Percentiles rank a stretch among this genome's conserved stretches.
phyloP scores from a whole-genome alignment of 35 echinoderm and acorn worm species.

The Lytechinus variegatus region DNA sequence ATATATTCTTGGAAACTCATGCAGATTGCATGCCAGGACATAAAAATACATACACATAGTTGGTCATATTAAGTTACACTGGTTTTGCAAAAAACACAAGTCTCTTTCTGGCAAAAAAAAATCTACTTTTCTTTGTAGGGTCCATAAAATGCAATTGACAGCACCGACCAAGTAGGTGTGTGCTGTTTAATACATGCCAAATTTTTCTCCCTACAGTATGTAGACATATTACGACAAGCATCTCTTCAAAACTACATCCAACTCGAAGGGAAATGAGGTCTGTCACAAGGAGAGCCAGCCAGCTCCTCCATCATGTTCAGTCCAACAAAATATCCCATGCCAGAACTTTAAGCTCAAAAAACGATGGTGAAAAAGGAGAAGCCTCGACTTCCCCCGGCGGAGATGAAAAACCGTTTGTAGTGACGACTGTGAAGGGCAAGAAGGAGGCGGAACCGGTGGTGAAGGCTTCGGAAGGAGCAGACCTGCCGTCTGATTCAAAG shows the following conservation, averaged over 20 bases:
- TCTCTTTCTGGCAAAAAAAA: too few relatives aligned
- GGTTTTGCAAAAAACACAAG: too few relatives aligned
- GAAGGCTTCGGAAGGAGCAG: not conserved
- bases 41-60: too few relatives aligned
- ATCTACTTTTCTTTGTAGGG: too few relatives aligned
- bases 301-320: not conserved
- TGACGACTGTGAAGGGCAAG: not conserved
- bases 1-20: too few relatives aligned
- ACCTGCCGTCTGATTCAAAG: not conserved
- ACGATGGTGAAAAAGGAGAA: not conserved
- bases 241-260: not conserved
- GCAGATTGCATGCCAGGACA: too few relatives aligned
- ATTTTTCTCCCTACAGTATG: not conserved
- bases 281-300: not conserved
- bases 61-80: too few relatives aligned
- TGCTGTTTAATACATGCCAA: not conserved
- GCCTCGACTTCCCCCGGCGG: not conserved
- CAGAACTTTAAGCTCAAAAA: constrained; percentile 24
- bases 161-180: not conserved
- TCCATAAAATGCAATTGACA: too few relatives aligned
- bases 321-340: not conserved
- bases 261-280: not conserved
- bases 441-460: not conserved
- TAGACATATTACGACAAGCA: not conserved
- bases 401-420: not conserved